These are phyloP conservation scores for Neosalanx taihuensis DNA, from an alignment of 2,797 vertebrate species.

Conservation along the genomic window DNA sequence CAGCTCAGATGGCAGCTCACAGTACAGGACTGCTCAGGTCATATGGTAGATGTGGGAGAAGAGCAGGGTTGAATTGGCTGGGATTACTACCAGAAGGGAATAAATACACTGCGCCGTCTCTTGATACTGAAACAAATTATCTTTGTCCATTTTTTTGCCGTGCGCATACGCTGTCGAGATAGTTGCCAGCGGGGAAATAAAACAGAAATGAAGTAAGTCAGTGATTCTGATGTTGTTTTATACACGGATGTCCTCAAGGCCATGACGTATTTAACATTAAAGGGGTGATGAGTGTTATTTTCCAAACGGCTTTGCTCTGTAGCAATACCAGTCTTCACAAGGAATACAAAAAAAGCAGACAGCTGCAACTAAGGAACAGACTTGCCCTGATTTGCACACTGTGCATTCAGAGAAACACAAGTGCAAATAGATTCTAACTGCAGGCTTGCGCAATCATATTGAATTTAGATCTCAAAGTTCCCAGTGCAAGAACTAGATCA, in stretches of 20 bases:
- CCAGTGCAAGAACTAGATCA: constrained; percentile 57
- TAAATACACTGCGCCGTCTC: background rate
- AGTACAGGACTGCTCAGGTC: constrained; percentile 14
- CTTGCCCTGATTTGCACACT: constrained; percentile 67
- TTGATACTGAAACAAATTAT: background rate
- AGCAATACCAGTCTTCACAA: constrained; percentile 20
- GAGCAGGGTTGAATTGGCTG: background rate
- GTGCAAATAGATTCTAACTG: constrained; percentile 64
- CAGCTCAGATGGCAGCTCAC: constrained; percentile 21
- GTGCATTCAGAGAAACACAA: constrained; percentile 63
- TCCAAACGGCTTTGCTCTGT: constrained; percentile 20
- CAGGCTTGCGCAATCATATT: constrained; percentile 67
- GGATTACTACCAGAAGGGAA: constrained; percentile 23
- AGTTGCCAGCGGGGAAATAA: background rate
- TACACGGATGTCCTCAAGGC: too few relatives aligned
- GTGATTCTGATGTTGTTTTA: too few relatives aligned
- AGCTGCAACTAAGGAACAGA: constrained; percentile 50
- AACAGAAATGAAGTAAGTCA: background rate
- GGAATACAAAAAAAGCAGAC: constrained; percentile 44
- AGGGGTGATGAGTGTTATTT: constrained; percentile 43
- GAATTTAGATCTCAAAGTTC: constrained; percentile 69
- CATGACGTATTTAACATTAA: background rate
- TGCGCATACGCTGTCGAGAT: background rate
- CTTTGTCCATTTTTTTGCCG: background rate
- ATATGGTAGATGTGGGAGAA: constrained; percentile 6